Base-by-base conservation (phyloP, 2,797 vertebrate species). In the Holocentrus rufus region DNA sequence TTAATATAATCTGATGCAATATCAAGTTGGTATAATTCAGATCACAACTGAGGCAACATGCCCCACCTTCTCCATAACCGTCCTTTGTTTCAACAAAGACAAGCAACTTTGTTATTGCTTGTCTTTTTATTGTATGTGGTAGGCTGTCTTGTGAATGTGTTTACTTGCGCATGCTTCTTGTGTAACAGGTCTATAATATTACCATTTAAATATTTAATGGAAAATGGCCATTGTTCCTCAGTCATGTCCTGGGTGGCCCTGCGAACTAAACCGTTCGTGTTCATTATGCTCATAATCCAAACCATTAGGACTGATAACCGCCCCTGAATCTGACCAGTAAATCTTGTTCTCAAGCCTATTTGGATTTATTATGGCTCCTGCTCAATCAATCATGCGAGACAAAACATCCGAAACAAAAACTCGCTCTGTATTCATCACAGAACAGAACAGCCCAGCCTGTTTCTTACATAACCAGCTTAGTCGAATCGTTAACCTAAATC, bases 381-480 rank as follows among this genome's bases (percentile, higher is more conserved):
- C 20, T 67, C 74, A 79, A 70, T 70, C 55, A 65, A 65, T 81
- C 63, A 72, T 27, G 34, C 60, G 70, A 74, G 79, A 73, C 77
- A 1, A 1, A 50, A 47, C 61, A 83, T 67, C 76, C 67, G 81
- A 57, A 85, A 89, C 74, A 85, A 84, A 75, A 79, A 47, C 52
- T 56, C 76, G 62, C 64, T 77, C 44, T 88, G 80, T 83, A 14
- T 85, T 82, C 80, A 67, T 58, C 56, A 30, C 79, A 84, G 77
- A 64, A 30, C 79, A 84, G 77, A 64, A 89, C 85, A 85, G 77
- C 74, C 84, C 84, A 87, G 76, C 77, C 85, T 77, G 83, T 69
- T 89, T 85, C 85, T 93, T 92, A 86, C 72, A 80, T 91, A 92
- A 93, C 82, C 65, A n/a, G 78, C 65, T 87, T 75, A 81, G 66